A percentile compares a stretch with the other conserved stretches of the same genome.
phyloP scores from a whole-genome alignment of 2,888 invertebrate genomes.

The Acanthosepion pharaonis region DNA sequence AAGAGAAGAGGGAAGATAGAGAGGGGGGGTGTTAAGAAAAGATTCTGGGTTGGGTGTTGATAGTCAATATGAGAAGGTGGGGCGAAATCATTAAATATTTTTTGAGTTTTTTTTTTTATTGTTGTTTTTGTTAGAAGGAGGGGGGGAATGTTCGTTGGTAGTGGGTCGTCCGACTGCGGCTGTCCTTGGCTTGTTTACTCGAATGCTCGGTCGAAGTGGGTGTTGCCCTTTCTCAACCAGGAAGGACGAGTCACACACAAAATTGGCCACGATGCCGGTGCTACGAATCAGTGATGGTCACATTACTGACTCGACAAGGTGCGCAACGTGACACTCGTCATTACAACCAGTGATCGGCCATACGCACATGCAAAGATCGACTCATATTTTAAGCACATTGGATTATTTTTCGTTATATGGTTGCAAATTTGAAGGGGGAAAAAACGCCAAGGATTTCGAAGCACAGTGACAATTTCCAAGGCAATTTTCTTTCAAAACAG shows the following conservation, averaged over 20 bases:
- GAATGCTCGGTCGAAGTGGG: not conserved
- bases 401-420: not conserved
- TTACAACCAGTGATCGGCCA: too few relatives aligned
- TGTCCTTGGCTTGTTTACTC: not conserved
- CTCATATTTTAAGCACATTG: not conserved
- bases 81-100: not conserved
- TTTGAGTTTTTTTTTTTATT: not conserved
- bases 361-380: not conserved
- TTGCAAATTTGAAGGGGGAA: not conserved
- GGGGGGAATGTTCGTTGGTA: too few relatives aligned
- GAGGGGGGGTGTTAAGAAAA: not conserved
- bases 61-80: not conserved
- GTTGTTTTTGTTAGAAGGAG: not conserved
- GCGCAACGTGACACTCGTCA: not conserved
- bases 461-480: not conserved
- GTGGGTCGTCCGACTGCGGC: not conserved
- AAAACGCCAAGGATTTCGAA: not conserved
- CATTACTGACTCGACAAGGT: not conserved
- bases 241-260: not conserved
- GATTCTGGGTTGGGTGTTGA: not conserved
- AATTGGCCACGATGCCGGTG: not conserved
- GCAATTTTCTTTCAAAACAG: not conserved
- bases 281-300: not conserved
- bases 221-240: not conserved
- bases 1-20: not conserved